Base-by-base conservation (phyloP, 2,888 invertebrate species). In the Tipula helvola region DNA sequence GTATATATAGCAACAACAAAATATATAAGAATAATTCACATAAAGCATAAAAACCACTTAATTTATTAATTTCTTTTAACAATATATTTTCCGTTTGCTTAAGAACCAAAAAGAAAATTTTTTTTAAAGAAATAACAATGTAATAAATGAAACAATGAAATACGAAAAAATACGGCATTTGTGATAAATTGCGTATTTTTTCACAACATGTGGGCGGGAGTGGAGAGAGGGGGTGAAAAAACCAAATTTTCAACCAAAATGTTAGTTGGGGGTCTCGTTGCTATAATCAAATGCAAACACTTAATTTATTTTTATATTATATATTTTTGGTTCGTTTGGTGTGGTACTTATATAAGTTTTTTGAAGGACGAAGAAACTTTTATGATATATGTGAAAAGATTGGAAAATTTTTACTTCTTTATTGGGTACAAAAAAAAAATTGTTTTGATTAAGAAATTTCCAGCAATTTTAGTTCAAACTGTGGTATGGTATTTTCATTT, bases 41-140 rank as follows among this genome's bases (percentile, higher is more conserved):
- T 71, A 71, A 71, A 71, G 28, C 71, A 71, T 71, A 71, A 71
- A 71, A 71, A 71, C 71, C 71, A 71, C 71, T 71, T 71, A 71
- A 71, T 71, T 71, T 71, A 71, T 71, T 71, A 71, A 71, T 71
- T 71, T 71, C 71, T 71, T 71, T 71, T 71, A 71, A 71, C 71
- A 71, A 71, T 71, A 71, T 71, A 71, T 71, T 71, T 71, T 71
- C 71, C 16, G 16, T 16, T 52, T 52, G 52, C 52, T 52, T 71
- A 28, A 28, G 71, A 71, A 52, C n/a, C 44, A 44, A 44, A 44
- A 44, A 44, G 8, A 10, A 44, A 44, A 12, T 10, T n/a, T 8
- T 5, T 28, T 71, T 71, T 28, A 28, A 71, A 71, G 71, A 71
- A 71, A 71, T 71, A 71, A 71, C 71, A 71, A 71, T 71, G 71